Base-by-base conservation (phyloP, 2,888 invertebrate genomes). In the Prosapia bicincta region DNA sequence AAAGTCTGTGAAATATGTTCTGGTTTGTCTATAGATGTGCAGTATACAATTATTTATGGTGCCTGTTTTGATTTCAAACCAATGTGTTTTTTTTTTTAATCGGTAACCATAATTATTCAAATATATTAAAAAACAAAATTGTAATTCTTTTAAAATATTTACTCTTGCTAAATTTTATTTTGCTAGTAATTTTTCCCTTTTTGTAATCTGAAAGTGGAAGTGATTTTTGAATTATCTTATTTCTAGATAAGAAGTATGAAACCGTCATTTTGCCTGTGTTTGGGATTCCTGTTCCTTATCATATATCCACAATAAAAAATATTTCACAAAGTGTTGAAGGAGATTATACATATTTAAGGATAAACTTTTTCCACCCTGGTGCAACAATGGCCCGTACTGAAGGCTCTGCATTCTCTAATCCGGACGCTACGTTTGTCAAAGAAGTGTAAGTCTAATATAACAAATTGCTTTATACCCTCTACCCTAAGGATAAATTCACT, bases 291-390 rank as follows among this genome's bases (percentile, higher is more conserved):
- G 97, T 97, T 78, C 99, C 99, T 74, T 99, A 97, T 85, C 99
- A 99, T 85, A 99, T 99, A 84, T 97, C 98, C 3, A 99, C 97
- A 6, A 96, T 99, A 74, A 99, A 99, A 88, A 99, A 99, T 85
- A 98, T 99, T 83, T 98, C 98, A 0, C 97, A 98, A 85, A 97
- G 98, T 0, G 96, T 99, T 15, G 99, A 99, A 86, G 98, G 99
- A 5, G 99, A 99, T 85, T 99, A 98, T 86, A 99, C 99, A 0
- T 99, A 99, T 86, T 90, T 99, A 81, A 92, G 95, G 84, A 94
- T 99, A 82, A 99, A 99, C 86, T 99, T 99, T 86, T 98, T 97
- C 86, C 98, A 98, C 86, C 99, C 99, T 32, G 99, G 99, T 24
- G 94, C 96, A 13, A 95, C 98, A 0, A 94, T 99, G 90, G 98